Base-by-base conservation (phyloP, 2,797 vertebrate genomes). In the Rallus crepitans region DNA sequence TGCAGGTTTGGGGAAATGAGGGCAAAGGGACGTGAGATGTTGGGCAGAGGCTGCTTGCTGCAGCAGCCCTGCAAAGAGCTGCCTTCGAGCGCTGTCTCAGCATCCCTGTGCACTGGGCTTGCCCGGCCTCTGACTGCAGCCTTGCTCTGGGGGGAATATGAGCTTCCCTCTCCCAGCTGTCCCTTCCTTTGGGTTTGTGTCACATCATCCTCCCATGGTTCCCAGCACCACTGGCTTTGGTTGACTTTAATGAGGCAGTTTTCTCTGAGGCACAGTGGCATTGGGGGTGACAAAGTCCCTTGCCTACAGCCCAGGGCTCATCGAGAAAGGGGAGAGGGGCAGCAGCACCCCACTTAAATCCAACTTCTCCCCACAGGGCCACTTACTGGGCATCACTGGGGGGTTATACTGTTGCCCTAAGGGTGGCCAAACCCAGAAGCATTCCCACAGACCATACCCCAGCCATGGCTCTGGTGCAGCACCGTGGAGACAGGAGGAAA, bases 61-160 rank as follows among this genome's bases (percentile, higher is more conserved):
- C 72, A 77, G 87, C 2, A 1, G 30, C 75, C 0, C 3, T 40
- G 47, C 45, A 57, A 61, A 48, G 11, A 18, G 56, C n/a, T 2
- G 2, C n/a, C 68, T 61, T 13, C 0, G 3, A 71, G 60, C 1
- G 4, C n/a, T 8, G 3, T 35, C 75, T 89, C 66, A 39, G 77
- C 70, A 56, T 40, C 73, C 56, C 0, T 0, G 27, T 8, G 59
- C 9, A 17, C 48, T 0, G 0, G 42, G 39, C 42, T 53, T 6
- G 3, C 79, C 52, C 1, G 3, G 63, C 13, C 1, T 1, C 78
- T 37, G 69, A 7, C 79, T 73, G 31, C 61, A 78, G 81, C 65
- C 73, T 82, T 89, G 77, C 80, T 82, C 65, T 0, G 0, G 13
- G 17, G 39, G 35, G n/a, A 83, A 31, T 20, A 14, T 0, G 1